Evolutionary conservation across 2,888 invertebrate species (phyloP).

Genomic region (Dasysyrphus tricinctus): DNA sequence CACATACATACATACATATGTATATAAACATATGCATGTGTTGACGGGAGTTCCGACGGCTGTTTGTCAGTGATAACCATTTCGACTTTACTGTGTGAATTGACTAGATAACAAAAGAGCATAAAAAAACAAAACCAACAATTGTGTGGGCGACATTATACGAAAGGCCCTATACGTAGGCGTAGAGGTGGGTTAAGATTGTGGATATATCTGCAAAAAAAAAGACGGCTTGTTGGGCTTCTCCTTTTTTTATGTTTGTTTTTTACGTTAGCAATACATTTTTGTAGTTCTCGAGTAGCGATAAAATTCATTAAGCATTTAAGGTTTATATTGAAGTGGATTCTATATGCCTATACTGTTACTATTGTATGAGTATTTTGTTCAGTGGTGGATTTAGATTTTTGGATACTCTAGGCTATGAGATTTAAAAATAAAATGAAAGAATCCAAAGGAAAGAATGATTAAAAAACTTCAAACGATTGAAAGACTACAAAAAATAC

Average conservation of each 20-base stretch:
- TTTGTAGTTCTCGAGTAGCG: not conserved
- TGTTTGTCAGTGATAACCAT: slow-evolving; percentile 48
- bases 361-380: not conserved
- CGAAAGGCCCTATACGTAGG: not conserved
- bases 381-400: not conserved
- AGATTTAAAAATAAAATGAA: not conserved
- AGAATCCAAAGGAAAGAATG: not conserved
- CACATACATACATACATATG: too few relatives aligned
- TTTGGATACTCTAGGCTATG: not conserved
- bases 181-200: not conserved
- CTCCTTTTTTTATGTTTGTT: not conserved
- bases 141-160: slow-evolving; percentile 41
- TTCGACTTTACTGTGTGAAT: slow-evolving; percentile 25
- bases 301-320: slow-evolving; percentile 1
- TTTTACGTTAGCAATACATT: not conserved
- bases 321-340: not conserved
- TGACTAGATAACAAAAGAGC: slow-evolving; percentile 27
- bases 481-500: too few relatives aligned
- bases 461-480: too few relatives aligned
- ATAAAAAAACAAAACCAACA: not conserved
- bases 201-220: not conserved
- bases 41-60: slow-evolving; percentile 1
- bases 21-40: not conserved
- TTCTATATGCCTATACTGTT: not conserved
- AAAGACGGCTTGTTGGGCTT: not conserved